Conservation (phyloP, 2,113 vertebrate species). For the Mungos mungo region DNA sequence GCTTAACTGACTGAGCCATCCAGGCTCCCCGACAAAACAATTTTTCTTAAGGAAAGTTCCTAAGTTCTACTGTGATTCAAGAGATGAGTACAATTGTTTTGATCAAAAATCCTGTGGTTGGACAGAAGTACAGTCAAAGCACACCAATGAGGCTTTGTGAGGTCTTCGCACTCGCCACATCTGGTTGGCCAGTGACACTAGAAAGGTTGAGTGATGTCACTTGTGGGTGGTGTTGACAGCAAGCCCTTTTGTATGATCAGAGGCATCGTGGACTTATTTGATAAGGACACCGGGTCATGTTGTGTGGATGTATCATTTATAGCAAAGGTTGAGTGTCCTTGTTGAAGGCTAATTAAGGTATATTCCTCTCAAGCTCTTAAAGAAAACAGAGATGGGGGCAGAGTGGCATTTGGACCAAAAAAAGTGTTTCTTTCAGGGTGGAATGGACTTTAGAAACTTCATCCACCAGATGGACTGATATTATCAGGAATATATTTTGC, state of each 20-base stretch:
- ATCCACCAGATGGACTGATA: not conserved
- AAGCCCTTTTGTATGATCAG: not conserved
- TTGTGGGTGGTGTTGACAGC: not conserved
- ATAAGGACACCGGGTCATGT: not conserved
- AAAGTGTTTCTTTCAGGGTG: not conserved
- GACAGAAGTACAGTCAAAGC: not conserved
- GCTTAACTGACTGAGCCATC: too few species aligned
- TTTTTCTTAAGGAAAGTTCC: not conserved
- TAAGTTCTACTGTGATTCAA: not conserved
- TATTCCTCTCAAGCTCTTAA: not conserved
- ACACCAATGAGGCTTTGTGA: not conserved
- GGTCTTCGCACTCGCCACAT: not conserved
- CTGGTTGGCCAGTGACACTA: not conserved
- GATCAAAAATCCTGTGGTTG: fast-evolving
- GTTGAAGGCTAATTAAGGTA: not conserved
- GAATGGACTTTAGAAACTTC: not conserved
- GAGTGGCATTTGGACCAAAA: not conserved
- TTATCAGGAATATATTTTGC: not conserved
- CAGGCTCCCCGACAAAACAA: too few species aligned
- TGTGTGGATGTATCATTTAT: not conserved
- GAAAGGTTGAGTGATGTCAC: not conserved
- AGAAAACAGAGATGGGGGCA: fast-evolving
- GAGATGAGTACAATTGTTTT: not conserved
- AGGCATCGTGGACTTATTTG: not conserved
- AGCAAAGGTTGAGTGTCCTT: not conserved